A percentile compares a stretch with the other conserved stretches of the same genome.
Conservation (phyloP, 2,113 vertebrate species). For the Campylorhamphus procurvoides region DNA sequence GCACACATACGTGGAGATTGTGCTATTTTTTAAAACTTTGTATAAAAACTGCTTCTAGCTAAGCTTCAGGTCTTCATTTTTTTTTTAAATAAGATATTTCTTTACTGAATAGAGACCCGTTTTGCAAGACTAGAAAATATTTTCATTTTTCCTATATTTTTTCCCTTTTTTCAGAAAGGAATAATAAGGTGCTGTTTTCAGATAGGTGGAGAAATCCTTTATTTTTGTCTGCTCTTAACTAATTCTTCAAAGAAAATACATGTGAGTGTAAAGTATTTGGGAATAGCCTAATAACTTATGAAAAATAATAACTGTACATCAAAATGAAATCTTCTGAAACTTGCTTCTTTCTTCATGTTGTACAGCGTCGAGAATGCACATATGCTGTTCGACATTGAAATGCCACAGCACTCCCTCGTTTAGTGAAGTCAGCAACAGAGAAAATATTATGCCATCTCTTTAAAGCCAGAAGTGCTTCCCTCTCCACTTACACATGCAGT, state of each 20-base stretch:
- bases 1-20: not conserved
- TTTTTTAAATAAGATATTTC: not conserved
- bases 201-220: not conserved
- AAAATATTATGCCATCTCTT: constrained; percentile 15
- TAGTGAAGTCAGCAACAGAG: not conserved
- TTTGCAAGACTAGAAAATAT: not conserved
- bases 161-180: not conserved
- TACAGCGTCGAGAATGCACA: not conserved
- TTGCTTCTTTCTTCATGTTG: not conserved
- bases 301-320: not conserved
- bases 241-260: not conserved
- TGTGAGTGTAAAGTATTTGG: not conserved
- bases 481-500: constrained; percentile 25
- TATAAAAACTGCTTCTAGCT: not conserved
- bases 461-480: not conserved
- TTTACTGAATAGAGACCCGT: not conserved
- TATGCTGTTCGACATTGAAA: not conserved
- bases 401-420: not conserved
- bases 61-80: not conserved
- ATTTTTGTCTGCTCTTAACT: not conserved
- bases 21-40: not conserved
- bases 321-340: not conserved
- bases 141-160: not conserved
- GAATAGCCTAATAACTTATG: not conserved
- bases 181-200: not conserved